Evolutionary conservation across 2,113 vertebrate genomes (phyloP).

Genomic region (Polypterus senegalus): DNA sequence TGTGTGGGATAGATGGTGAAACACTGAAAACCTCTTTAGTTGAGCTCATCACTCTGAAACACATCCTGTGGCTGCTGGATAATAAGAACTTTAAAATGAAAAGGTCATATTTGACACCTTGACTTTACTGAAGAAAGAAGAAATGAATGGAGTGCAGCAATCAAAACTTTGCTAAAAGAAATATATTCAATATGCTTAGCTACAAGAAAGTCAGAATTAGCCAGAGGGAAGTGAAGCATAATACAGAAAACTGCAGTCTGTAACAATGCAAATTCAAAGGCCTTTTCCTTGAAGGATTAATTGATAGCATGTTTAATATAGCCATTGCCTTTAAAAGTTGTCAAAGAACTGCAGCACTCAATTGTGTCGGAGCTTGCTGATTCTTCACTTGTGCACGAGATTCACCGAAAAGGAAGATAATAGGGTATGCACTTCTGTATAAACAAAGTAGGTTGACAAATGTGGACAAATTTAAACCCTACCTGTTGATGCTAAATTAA

Average conservation of each 20-base stretch:
- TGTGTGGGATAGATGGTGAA: too few relatives aligned
- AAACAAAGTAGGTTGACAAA: too few relatives aligned
- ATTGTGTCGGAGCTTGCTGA: too few relatives aligned
- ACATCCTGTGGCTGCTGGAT: too few relatives aligned
- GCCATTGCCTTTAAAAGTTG: neutral
- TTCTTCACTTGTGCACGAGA: too few relatives aligned
- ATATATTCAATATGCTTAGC: conserved; percentile 14
- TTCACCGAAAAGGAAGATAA: too few relatives aligned
- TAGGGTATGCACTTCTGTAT: too few relatives aligned
- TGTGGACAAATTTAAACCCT: too few relatives aligned
- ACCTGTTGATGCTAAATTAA: too few relatives aligned
- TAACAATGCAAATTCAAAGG: conserved; percentile 1
- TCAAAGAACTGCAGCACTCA: too few relatives aligned
- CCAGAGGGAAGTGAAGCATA: conserved; percentile 30
- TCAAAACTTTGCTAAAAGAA: conserved; percentile 11
- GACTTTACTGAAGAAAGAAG: conserved; percentile 4
- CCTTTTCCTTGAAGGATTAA: neutral
- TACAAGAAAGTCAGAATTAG: conserved; percentile 35
- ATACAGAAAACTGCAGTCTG: conserved; percentile 14
- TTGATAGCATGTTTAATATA: conserved; percentile 1
- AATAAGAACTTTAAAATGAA: conserved; percentile 10
- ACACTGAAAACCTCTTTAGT: too few relatives aligned
- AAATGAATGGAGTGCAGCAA: neutral
- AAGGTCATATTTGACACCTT: conserved; percentile 30
- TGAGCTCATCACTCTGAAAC: too few relatives aligned